Evolutionary conservation across 1,140 invertebrate species (phyloP), one percentile per base, ranked within the genome.

Genomic region (Drosophila asahinai): DNA sequence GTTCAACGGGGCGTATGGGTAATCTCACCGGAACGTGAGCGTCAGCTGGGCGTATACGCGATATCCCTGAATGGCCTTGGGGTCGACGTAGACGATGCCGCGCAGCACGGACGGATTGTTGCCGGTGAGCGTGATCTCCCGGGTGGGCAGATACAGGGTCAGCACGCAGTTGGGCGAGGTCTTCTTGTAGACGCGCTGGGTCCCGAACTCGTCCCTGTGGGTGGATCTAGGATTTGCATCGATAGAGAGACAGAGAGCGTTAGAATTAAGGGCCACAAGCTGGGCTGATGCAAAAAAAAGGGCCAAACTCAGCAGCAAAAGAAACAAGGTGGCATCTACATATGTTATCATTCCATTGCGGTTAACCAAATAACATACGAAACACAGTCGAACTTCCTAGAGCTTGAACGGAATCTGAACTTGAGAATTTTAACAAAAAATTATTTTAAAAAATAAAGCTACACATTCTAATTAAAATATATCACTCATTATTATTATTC

Each of bases 11-110:
- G 52, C 33, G 52, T 55, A 55, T 55, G 52, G 2, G 52, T 22
- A 40, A 57, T 57, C 91, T 94, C 93, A 96, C 95, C 95, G 94
- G 92, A 98, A 98, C 30, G 97, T 97, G 61, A 98, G 92, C 1
- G 97, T 97, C 40, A 98, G 95, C 94, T 98, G 97, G 48, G 96
- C 97, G 89, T 95, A 97, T 25, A 98, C 95, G 91, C 97, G 97
- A 86, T 96, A 79, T 95, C 95, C 92, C 78, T 93, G 90, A 45
- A 92, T 92, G 49, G 92, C 86, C 74, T 92, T 97, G 0, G 96
- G 95, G 83, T 98, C 97, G 1, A 97, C 95, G 59, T 96, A 94
- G 3, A 97, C 93, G 8, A 98, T 97, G 43, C 97, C 97, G 74
- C 97, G 96, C 27, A 98, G 94, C 74, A 95, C 95, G 86, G 97